Evolutionary conservation across 2,113 vertebrate genomes (phyloP), one percentile per base, ranked within the genome.

Genomic region (Campylomormyrus numenius): DNA sequence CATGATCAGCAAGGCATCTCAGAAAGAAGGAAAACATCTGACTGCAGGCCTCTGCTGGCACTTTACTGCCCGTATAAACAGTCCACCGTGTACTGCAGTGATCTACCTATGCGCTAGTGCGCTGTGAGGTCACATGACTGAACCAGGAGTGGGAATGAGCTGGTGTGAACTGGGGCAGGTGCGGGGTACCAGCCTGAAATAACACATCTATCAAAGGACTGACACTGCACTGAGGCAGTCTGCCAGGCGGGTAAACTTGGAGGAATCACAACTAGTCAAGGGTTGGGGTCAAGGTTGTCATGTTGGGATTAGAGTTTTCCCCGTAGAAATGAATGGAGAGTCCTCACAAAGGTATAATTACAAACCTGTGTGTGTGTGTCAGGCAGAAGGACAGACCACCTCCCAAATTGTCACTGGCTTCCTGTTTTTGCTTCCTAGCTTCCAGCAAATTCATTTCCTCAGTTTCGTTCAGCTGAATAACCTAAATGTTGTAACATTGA

Each of bases 401-500:
- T 77, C 45, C 45, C 39, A 46, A 48, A 80, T 70, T 35, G n/a
- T 27, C 86, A 31, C 19, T 39, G 31, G 13, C 31, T 19, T 70
- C 58, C 42, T 9, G 4, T 9, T 27, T 48, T 46, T 31, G 74
- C 15, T 42, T 80, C 17, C 35, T 42, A 19, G 35, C 35, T 77
- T 19, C 15, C 70, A 19, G 70, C 5, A 80, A 80, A 42, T 35
- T 15, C 27, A 35, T 87, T 53, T 87, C 5, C 49, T 49, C 7
- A 52, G 11, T 48, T 66, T 84, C n/a, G 45, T 50, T 83, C 74
- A 89, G 21, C 45, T 35, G 88, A 88, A 88, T 50, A 49, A 77
- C 27, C 58, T 27, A 49, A 58, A 70, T 46, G 83, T 85, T 85
- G 45, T 13, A 85, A n/a, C 21, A n/a, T n/a, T 48, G 45, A 21